A percentile compares a stretch with the other conserved stretches of the same genome.
These are phyloP conservation scores for Lithophane leautieri DNA, from an alignment of 2,888 invertebrate species.

Conservation along the genomic window DNA sequence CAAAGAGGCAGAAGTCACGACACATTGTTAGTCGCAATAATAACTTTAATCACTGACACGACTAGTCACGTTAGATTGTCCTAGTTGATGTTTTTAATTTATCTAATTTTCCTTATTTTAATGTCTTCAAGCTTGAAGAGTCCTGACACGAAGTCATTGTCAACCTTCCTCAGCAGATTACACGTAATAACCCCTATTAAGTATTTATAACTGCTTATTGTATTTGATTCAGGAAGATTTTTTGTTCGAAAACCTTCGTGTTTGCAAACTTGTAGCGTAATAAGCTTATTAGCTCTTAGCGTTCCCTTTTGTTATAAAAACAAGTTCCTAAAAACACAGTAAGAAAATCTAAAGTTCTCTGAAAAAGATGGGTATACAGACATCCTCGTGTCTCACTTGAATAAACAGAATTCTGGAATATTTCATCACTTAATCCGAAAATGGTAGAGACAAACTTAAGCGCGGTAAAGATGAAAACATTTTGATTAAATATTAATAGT, in stretches of 20 bases:
- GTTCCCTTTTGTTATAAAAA: conserved; percentile 31
- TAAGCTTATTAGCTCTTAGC: conserved; percentile 53
- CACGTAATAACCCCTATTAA: conserved; percentile 69
- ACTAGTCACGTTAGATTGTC: conserved; percentile 72
- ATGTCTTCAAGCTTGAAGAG: conserved; percentile 66
- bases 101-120: conserved; percentile 68
- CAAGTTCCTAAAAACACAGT: neutral
- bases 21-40: conserved; percentile 48
- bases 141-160: conserved; percentile 70
- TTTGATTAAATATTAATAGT: conserved; percentile 52
- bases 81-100: conserved; percentile 75
- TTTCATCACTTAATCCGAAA: neutral
- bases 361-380: neutral
- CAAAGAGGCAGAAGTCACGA: conserved; percentile 52
- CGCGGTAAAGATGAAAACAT: conserved; percentile 17
- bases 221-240: conserved; percentile 80
- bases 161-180: conserved; percentile 74
- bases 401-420: conserved; percentile 30
- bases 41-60: conserved; percentile 60
- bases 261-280: conserved; percentile 62
- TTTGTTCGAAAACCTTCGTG: conserved; percentile 80
- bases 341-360: neutral
- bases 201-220: conserved; percentile 64
- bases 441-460: neutral
- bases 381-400: conserved; percentile 9